These are phyloP conservation scores for Pilophorus perplexus DNA, from an alignment of 2,888 invertebrate genomes.

Conservation along the genomic window DNA sequence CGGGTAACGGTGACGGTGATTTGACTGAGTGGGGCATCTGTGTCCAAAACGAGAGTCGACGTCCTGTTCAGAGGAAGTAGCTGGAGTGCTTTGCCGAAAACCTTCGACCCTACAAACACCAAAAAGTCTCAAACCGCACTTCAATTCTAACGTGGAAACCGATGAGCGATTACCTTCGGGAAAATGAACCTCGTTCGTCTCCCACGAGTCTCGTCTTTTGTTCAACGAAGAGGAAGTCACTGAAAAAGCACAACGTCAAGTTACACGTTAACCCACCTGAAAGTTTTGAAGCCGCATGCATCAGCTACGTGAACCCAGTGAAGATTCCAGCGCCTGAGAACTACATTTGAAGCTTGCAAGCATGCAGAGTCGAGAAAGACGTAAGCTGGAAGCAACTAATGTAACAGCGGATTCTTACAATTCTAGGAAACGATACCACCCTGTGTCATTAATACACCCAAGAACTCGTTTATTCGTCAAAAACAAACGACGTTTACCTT, in stretches of 20 bases:
- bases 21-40: slow-evolving; percentile 52
- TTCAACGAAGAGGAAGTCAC: slow-evolving; percentile 54
- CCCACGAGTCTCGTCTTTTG: slow-evolving; percentile 74
- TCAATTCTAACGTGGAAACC: not conserved
- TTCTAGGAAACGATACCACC: too few relatives aligned
- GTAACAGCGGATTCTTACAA: too few relatives aligned
- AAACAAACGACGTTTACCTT: too few relatives aligned
- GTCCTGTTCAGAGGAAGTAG: slow-evolving; percentile 60
- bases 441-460: too few relatives aligned
- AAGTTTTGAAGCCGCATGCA: too few relatives aligned
- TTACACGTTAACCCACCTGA: not conserved
- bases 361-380: too few relatives aligned
- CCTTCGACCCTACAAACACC: slow-evolving; percentile 49
- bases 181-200: slow-evolving; percentile 51
- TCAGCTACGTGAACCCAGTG: too few relatives aligned
- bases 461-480: too few relatives aligned
- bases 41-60: slow-evolving; percentile 59
- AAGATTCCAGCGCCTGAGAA: too few relatives aligned
- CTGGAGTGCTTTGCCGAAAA: slow-evolving; percentile 62
- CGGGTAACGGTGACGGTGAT: slow-evolving; percentile 57
- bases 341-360: too few relatives aligned
- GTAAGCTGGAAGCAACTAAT: too few relatives aligned
- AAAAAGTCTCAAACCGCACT: not conserved
- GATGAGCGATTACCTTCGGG: slow-evolving; percentile 40
- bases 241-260: slow-evolving; percentile 12